Base-by-base conservation (phyloP, 2,113 vertebrate species). In the Periophthalmodon schlosseri region DNA sequence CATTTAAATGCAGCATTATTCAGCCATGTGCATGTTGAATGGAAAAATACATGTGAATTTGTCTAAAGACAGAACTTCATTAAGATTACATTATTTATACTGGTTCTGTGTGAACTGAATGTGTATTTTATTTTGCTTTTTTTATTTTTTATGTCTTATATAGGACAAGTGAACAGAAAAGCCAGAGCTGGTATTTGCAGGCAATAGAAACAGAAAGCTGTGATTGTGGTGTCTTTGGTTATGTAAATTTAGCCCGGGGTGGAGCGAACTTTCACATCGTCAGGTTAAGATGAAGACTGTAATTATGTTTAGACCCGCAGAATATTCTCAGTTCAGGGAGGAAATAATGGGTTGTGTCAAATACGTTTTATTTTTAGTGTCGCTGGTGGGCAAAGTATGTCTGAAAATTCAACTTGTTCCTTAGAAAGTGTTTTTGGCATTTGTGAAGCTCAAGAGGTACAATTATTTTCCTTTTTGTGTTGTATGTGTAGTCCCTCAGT, bases 241-340 rank as follows among this genome's bases (percentile, higher is more conserved):
- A 68, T 78, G 57, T 81, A 75, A 80, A 81, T 79, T 73, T 84
- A 86, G 77, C 73, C 70, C 64, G 12, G 73, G 18, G 69, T 83
- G 74, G 78, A 86, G 77, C 81, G 73, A 88, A 84, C 86, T 69
- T 71, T 80, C 63, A 80, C 70, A 65, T 39, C 44, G 81, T 69
- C 57, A 70, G 28, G 47, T 68, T 84, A 70, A 76, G 78, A 72
- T 68, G 72, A 88, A 63, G 69, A 33, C 76, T 87, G 75, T 85
- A 88, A 89, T 90, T 90, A 89, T 88, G 71, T 77, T 3, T 8
- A 63, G 82, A 79, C 66, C 78, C 57, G 73, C 46, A 61, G 69
- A 84, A 85, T 85, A 84, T 84, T 86, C 80, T 75, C 69, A 77
- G 78, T 81, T 72, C 73, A 21, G 24, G n/a, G 76, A 72, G 74